Evolutionary conservation across 2,888 invertebrate genomes (phyloP).

Genomic region (Agrochola circellaris): DNA sequence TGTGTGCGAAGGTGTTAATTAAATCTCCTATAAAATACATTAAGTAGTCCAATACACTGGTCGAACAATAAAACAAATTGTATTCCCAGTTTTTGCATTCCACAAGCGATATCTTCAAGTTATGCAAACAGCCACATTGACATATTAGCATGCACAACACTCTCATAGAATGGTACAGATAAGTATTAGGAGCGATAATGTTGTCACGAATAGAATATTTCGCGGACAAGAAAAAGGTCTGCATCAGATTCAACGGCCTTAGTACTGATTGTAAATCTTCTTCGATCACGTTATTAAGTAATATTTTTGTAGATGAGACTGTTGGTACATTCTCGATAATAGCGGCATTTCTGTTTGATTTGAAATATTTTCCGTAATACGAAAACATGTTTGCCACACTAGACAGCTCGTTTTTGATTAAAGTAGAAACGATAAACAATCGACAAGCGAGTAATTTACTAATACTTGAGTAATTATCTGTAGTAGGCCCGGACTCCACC

Average conservation of each 20-base stretch:
- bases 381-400: neutral
- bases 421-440: neutral
- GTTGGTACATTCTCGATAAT: neutral
- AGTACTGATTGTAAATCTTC: slow-evolving; percentile 29
- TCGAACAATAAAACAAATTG: neutral
- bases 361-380: neutral
- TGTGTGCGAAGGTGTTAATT: neutral
- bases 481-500: neutral
- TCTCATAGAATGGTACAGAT: slow-evolving; percentile 10
- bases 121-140: neutral
- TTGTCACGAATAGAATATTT: slow-evolving; percentile 30
- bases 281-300: slow-evolving; percentile 9
- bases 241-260: slow-evolving; percentile 37
- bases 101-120: neutral
- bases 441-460: neutral
- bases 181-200: slow-evolving; percentile 16
- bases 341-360: neutral
- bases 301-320: neutral
- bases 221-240: slow-evolving; percentile 19
- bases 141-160: slow-evolving; percentile 4
- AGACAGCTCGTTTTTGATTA: neutral
- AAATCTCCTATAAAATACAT: slow-evolving; percentile 8
- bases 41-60: neutral
- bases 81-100: neutral
- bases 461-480: neutral